These are phyloP conservation scores for Grus americana DNA, from an alignment of 2,113 vertebrate genomes.

Conservation along the genomic window DNA sequence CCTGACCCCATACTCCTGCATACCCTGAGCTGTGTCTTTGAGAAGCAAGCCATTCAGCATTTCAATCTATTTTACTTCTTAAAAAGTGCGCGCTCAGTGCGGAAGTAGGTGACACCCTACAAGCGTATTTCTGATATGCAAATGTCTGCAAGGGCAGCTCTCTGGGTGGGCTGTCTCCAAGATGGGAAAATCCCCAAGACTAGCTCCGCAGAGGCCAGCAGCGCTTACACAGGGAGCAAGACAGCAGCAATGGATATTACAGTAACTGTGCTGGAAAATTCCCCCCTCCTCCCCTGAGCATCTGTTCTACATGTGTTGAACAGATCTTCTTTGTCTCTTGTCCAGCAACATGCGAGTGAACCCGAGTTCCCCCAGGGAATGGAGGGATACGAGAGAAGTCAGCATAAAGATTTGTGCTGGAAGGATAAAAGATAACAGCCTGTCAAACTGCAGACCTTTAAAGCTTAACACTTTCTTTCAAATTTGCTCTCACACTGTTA, in stretches of 20 bases:
- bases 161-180: constrained; percentile 10
- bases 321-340: constrained; percentile 63
- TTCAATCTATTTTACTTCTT: not conserved
- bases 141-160: not conserved
- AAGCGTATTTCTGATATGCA: not conserved
- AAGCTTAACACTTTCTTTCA: constrained; percentile 62
- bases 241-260: constrained; percentile 57
- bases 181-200: constrained; percentile 7
- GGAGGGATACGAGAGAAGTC: constrained; percentile 55
- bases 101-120: not conserved
- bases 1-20: not conserved
- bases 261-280: constrained; percentile 37
- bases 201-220: constrained; percentile 10
- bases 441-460: constrained; percentile 62
- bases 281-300: constrained; percentile 48
- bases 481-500: constrained; percentile 43
- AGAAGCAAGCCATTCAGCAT: not conserved
- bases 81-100: not conserved
- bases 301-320: constrained; percentile 72
- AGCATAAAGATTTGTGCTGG: constrained; percentile 56
- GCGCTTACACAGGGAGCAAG: constrained; percentile 13
- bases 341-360: constrained; percentile 53
- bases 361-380: constrained; percentile 40
- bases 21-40: not conserved
- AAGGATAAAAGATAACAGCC: constrained; percentile 65